Evolutionary conservation across 1,140 invertebrate species (phyloP), one percentile per base, ranked within the genome.

Genomic region (Papilio helenus): DNA sequence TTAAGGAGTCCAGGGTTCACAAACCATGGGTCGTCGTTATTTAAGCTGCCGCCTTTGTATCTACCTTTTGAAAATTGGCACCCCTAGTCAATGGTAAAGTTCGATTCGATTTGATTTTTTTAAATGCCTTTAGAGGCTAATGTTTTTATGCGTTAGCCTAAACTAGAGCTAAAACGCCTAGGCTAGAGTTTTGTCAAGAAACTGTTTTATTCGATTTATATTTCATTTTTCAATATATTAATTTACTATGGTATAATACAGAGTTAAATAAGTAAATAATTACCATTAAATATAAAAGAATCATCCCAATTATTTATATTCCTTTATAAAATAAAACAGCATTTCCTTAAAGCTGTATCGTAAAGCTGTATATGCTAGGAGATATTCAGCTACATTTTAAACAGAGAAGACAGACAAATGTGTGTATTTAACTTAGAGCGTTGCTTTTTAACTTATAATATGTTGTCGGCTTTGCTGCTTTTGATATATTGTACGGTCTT

Each of bases 401-500:
- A 61, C 23, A 61, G 23, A 61, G 58, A 61, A 61, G 58, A 26
- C 58, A 26, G 58, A 61, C 58, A 61, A 61, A 61, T 61, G 58
- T 61, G 58, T 61, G 23, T 61, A 29, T 61, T 61, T 61, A 61
- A 26, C 23, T 61, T 10, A 23, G 58, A 61, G 58, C 55, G 55
- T 58, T 58, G 55, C 58, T 61, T 61, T 26, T 61, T 23, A 61
- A 61, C 58, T 12, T 14, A 61, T 61, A 61, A 61, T 61, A 23
- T 61, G 58, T 61, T 61, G 58, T 61, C 58, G 58, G 58, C 23
- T 61, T 61, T 26, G 12, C 7, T 26, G 58, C 12, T 26, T 61
- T 61, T 61, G 3, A 61, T 26, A 14, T 4, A 61, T 61, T 61
- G 9, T 61, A 16, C 58, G 58, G 58, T 61, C 58, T 26, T 26